These are phyloP conservation scores for Fulica atra DNA, from an alignment of 2,113 vertebrate species.

Conservation along the genomic window DNA sequence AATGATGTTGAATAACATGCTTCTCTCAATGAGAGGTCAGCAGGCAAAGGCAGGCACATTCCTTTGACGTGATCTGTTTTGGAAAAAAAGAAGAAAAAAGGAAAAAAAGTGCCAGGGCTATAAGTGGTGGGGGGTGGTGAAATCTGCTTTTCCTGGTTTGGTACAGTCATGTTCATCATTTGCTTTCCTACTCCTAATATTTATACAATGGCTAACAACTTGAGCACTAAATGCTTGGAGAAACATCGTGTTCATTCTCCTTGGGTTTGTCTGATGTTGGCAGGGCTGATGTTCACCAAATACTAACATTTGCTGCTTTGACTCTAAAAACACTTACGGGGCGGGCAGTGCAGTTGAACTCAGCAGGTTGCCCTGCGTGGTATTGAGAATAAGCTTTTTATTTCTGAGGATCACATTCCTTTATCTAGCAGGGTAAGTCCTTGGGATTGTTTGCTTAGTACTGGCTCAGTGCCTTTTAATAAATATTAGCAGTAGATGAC, in stretches of 20 bases:
- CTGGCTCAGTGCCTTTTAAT: background rate
- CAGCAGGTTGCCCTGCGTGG: background rate
- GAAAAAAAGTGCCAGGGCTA: background rate
- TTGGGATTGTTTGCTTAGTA: background rate
- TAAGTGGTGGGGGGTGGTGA: background rate
- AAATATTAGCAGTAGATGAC: background rate
- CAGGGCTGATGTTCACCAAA: background rate
- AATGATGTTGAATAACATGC: background rate
- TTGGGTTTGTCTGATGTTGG: background rate
- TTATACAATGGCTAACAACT: conserved; percentile 3
- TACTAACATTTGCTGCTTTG: background rate
- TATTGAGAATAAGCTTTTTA: conserved; percentile 8
- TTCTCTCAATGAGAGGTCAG: conserved; percentile 20
- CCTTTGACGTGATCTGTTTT: conserved; percentile 24
- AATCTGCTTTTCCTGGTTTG: conserved; percentile 22
- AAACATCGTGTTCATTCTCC: background rate
- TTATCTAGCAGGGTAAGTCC: background rate
- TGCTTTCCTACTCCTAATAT: background rate
- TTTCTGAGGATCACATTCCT: conserved; percentile 15
- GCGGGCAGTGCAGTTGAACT: background rate
- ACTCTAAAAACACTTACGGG: background rate
- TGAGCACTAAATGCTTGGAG: background rate
- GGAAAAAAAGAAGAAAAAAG: background rate
- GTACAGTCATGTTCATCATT: background rate
- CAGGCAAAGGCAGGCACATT: conserved; percentile 22